Evolutionary conservation across 1,140 invertebrate species (phyloP), one percentile per base, ranked within the genome.

Genomic region (Drosophila obscura): DNA sequence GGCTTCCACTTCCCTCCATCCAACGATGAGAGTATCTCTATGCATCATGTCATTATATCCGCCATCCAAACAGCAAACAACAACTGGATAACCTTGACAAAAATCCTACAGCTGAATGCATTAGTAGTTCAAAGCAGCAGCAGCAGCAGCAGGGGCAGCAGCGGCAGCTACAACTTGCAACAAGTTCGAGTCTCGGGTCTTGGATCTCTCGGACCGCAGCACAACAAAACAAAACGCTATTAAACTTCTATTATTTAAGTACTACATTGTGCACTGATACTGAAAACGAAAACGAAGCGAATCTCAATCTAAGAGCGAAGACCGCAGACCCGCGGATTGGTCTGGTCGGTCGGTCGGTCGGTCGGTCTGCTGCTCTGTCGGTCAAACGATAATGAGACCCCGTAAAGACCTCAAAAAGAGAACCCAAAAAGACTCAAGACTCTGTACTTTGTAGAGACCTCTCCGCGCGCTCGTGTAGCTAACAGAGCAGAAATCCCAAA

Each of bases 81-180:
- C 31, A 39, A 82, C 75, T 82, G 58, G 74, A 72, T 91, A 90
- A 90, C 89, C 89, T 91, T 90, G 89, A 91, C 83, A 90, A 91
- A 90, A 91, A 91, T 91, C 83, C 73, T 90, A 91, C 88, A 91
- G 83, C 81, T 90, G 88, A 91, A 84, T 89, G 89, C 89, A 85
- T 91, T 90, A 90, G 89, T 91, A 91, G 89, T 85, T 90, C 89
- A 91, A 63, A 81, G 56, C 28, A 8, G 28, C 28, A 68, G 35
- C 53, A 68, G 58, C 49, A 66, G 61, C 43, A 73, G 56, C 26
- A 41, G 19, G 13, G 28, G 51, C 45, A 35, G 45, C 35, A 57
- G 31, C 41, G 48, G 63, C 55, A 60, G 39, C 46, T 22, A 50
- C 58, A 60, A 58, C 48, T 61, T 57, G 48, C 43, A 50, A 80